Base-by-base conservation (phyloP, 2,113 vertebrate species). In the Pogonocichla stellata region DNA sequence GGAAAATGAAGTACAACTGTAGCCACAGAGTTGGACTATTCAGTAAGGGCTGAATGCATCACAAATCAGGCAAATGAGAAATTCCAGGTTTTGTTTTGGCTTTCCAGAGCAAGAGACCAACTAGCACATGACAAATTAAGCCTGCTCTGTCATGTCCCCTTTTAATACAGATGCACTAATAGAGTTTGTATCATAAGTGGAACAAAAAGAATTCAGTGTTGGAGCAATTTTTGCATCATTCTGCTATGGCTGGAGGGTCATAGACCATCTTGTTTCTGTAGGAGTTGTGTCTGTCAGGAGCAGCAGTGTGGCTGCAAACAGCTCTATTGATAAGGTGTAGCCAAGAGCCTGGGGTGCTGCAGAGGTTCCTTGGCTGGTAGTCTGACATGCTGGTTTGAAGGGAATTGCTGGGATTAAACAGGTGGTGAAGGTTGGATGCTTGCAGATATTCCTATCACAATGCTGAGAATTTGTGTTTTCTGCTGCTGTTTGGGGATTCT, bases 141-240 rank as follows among this genome's bases (percentile, higher is more conserved):
- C 10, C 18, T 78, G 33, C 33, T 78, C 47, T 28, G 18, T 29
- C 0, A 0, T 8, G 3, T 61, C 12, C n/a, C 36, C 69, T 73
- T 45, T 53, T 61, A 72, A 70, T 45, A 69, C 20, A 48, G 57
- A 72, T 2, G 45, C 47, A 85, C 53, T 72, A 34, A 23, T 15
- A 24, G 5, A 43, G n/a, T 80, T 69, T 57, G 42, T 47, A 66
- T 31, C 36, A 42, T 20, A 33, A 79, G 40, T 16, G 19, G n/a
- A 89, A 73, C 18, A 24, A 26, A 40, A 48, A 60, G 7, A 69
- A 43, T 83, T 75, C n/a, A 38, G 34, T 23, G 60, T 61, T 0
- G 0, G 54, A 83, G 54, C 26, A 77, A 5, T 78, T 54, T 88
- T 69, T 80, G 31, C 62, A 72, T 77, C 50, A 8, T 77, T 73